Percentiles rank a stretch among this genome's conserved stretches.
phyloP scores from a whole-genome alignment of 2,113 vertebrate species.

The Pelodiscus sinensis region DNA sequence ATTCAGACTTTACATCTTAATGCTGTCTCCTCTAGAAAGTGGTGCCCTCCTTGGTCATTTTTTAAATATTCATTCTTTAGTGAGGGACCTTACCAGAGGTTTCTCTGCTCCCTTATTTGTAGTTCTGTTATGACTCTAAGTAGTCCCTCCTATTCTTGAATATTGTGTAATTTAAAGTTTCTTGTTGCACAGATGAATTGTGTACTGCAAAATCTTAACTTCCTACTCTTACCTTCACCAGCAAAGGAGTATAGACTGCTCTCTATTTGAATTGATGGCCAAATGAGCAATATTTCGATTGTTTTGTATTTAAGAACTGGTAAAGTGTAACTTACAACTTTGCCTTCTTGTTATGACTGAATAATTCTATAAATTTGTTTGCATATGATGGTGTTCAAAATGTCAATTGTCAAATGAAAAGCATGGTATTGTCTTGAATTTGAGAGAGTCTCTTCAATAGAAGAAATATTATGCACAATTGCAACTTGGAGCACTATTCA shows the following conservation, averaged over 20 bases:
- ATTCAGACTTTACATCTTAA: not conserved
- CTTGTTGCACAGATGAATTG: not conserved
- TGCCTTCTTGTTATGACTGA: not conserved
- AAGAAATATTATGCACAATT: fast-evolving
- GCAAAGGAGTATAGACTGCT: not conserved
- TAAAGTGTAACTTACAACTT: not conserved
- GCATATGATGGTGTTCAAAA: not conserved
- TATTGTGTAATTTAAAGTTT: not conserved
- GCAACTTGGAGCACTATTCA: not conserved
- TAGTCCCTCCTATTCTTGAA: not conserved
- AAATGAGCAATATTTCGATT: not conserved
- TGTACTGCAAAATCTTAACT: not conserved
- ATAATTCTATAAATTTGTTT: not conserved
- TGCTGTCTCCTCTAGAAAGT: not conserved
- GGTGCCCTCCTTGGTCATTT: not conserved
- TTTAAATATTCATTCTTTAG: not conserved
- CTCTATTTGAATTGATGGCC: not conserved
- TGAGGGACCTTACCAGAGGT: not conserved
- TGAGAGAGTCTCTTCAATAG: fast-evolving
- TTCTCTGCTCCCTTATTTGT: not conserved
- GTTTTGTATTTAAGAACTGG: not conserved
- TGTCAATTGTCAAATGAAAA: not conserved
- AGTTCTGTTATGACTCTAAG: not conserved
- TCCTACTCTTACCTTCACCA: not conserved
- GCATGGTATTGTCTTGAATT: not conserved